Evolutionary conservation across 2,888 invertebrate species (phyloP), one percentile per base, ranked within the genome.

Genomic region (Yponomeuta evonymella): DNA sequence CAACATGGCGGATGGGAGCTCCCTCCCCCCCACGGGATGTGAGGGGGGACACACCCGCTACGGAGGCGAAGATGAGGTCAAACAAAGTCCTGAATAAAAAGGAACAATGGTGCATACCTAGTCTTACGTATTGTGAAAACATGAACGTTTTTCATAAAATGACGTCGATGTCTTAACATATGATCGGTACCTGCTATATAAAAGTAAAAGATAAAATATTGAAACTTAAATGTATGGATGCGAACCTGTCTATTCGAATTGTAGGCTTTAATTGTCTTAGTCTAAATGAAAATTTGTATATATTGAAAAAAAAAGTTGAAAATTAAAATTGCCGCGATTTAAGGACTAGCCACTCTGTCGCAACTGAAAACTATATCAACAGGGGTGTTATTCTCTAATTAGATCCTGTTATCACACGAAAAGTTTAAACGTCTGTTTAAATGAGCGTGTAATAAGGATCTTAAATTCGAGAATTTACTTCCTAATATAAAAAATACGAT

Each of bases 181-280:
- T 87, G 84, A 89, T 87, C 87, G 86, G 90, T 91, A 90, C 91
- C 91, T 91, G 91, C 86, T 87, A 87, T 67, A 58, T 43, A 63
- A 71, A 48, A 67, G 11, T 70, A 36, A 70, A 15, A 67, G 64
- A 83, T 83, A 81, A 84, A 83, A 83, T 85, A 87, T 58, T 58
- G 51, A 58, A 51, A 58, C 51, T 58, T 58, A 58, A 58, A 89
- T 90, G 90, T 90, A 90, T 90, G 91, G 90, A 89, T 90, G 90
- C 91, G 90, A 81, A 79, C 90, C 89, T 90, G 89, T 90, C 90
- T 90, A 88, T 90, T 90, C 89, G 85, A 86, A 87, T 58, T 36
- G 86, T 90, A 90, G 90, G 90, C 89, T 90, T 90, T 90, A 90
- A 89, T 88, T 87, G 90, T 90, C 88, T 88, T 90, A 90, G 91